Evolutionary conservation across 1,140 invertebrate genomes (phyloP).

Genomic region (Pantala flavescens): DNA sequence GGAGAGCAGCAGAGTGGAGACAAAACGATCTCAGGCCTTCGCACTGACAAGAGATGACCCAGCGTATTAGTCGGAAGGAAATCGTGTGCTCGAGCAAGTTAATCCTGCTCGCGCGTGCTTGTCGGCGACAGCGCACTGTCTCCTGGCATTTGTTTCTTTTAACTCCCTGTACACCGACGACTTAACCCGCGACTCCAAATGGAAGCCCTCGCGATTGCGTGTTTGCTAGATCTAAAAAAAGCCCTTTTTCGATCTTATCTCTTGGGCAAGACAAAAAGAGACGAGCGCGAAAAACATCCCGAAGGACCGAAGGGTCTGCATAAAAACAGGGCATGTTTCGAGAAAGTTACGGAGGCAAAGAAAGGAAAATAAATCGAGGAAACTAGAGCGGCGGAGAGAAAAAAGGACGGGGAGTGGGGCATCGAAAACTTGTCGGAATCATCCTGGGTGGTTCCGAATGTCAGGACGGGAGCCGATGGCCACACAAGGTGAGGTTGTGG

Average conservation of each 20-base stretch:
- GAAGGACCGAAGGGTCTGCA: too few relatives aligned
- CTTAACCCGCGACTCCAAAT: neutral
- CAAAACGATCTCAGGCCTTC: neutral
- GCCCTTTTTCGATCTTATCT: too few relatives aligned
- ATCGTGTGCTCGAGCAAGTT: neutral
- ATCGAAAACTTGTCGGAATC: slow-evolving; percentile 5
- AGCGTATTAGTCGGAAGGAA: neutral
- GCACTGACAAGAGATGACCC: neutral
- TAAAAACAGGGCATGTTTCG: too few relatives aligned
- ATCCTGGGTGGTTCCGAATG: slow-evolving; percentile 7
- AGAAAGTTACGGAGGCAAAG: neutral
- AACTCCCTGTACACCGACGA: neutral
- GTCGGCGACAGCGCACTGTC: neutral
- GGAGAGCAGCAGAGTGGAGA: neutral
- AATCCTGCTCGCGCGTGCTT: neutral
- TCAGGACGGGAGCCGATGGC: neutral
- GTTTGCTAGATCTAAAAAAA: too few relatives aligned
- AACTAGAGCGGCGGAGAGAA: neutral
- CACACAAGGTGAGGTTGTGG: neutral
- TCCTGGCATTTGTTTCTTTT: neutral
- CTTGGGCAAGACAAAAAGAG: too few relatives aligned
- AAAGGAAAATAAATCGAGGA: neutral
- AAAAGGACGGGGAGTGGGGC: neutral
- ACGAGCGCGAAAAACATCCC: too few relatives aligned
- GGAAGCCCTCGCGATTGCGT: too few relatives aligned